Percentiles rank a stretch among this genome's conserved stretches.
Conservation (phyloP, 2,113 vertebrate species). For the Forbesichthys agassizii region DNA sequence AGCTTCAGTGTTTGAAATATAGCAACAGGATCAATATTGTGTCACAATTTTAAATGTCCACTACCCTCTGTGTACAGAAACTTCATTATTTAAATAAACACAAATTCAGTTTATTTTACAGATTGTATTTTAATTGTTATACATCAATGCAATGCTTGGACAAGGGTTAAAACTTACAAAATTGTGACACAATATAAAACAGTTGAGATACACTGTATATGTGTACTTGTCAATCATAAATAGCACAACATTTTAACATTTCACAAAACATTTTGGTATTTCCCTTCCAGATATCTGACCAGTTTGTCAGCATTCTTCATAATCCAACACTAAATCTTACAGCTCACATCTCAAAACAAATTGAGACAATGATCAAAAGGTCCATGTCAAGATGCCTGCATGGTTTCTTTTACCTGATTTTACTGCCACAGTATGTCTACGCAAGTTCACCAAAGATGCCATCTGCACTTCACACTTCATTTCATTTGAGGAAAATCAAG, state of each 20-base stretch:
- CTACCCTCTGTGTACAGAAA: background rate
- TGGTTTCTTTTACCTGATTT: no score
- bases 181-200: constrained; percentile 62
- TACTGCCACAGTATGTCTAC: no score
- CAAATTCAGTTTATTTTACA: constrained; percentile 31
- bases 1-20: background rate
- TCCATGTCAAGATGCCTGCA: no score
- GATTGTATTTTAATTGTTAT: constrained; percentile 44
- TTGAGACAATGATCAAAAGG: no score
- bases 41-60: constrained; percentile 57
- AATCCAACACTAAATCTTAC: no score
- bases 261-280: constrained; percentile 12
- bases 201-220: background rate
- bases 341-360: no score
- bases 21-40: constrained; percentile 38
- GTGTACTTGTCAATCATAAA: background rate
- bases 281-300: background rate
- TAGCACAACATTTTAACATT: constrained; percentile 1
- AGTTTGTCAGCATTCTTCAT: no score
- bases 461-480: no score
- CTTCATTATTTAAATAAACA: constrained; percentile 2
- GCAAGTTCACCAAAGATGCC: no score
- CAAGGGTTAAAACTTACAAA: constrained; percentile 39
- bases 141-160: constrained; percentile 16
- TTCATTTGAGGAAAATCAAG: no score